Base-by-base conservation (phyloP, 2,113 vertebrate genomes). In the Pogonocichla stellata region DNA sequence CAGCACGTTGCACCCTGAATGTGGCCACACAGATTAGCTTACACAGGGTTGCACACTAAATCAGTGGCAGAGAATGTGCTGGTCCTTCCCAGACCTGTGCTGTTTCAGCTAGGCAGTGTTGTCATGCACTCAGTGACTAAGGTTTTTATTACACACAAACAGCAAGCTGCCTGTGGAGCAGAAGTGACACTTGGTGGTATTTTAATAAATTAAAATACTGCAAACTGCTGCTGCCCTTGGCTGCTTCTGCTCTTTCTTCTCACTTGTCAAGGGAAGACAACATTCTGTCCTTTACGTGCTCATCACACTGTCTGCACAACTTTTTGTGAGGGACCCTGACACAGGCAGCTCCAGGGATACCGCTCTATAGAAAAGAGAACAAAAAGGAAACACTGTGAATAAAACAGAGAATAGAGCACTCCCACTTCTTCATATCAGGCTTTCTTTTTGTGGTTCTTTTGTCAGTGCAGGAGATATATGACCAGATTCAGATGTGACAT, bases 111-210 rank as follows among this genome's bases (percentile, higher is more conserved):
- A 71, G 75, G 61, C 77, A 84, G 45, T 69, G 82, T 85, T 95
- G 92, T 90, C 92, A 90, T 60, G 48, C 40, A 2, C n/a, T 84
- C 2, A 0, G 72, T 88, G 90, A 51, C 80, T 83, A 94, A 78
- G 88, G 65, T 84, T 86, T 93, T 94, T 94, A 88, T 92, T 92
- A 36, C 51, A 62, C 71, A 57, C 75, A 86, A 86, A 61, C 60
- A 90, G 80, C 85, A 94, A 94, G 60, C 88, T 92, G 90, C 86
- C 90, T 83, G 79, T 86, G 79, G 90, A 94, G 93, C 69, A 83
- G 45, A 96, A 95, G 90, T 96, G 94, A 90, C 85, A 83, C 92
- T 95, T 90, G 74, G 85, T 94, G 92, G 91, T 94, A 92, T 96
- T 96, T 95, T 90, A 95, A 90, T 96, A 94, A 90, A 86, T 95